Base-by-base conservation (phyloP, 2,113 vertebrate species). In the Microcebus griseorufus region DNA sequence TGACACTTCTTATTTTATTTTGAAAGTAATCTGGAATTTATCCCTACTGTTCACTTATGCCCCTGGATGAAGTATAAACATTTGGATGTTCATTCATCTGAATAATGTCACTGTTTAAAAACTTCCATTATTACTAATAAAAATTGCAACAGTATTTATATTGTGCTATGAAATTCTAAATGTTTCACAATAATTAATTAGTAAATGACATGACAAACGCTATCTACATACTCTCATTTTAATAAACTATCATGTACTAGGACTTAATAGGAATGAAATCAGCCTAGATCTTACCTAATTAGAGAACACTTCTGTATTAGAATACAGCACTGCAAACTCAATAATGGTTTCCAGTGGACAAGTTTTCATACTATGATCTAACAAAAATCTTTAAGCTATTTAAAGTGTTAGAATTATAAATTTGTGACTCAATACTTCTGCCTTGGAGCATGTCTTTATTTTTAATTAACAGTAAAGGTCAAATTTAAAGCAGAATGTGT, bases 141-240 rank as follows among this genome's bases (percentile, higher is more conserved):
- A 97, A 98, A 97, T 51, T 95, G 84, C 92, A 97, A 85, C 48
- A 79, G 78, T 85, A 94, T 96, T 95, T 96, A 95, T 87, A 97
- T 73, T 88, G 37, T 94, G 81, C 90, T 95, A 95, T 85, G 83
- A 96, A 96, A 94, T 95, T 94, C 69, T 81, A 97, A 95, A 96
- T 95, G 94, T 97, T 97, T 96, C 81, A 93, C 94, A 97, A 97
- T 96, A 98, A 97, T 97, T 98, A 97, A 97, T 97, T 97, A 98
- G 96, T 93, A 97, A 94, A 93, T 95, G 96, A 97, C 90, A 97
- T 60, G 94, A 94, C 86, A 96, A 97, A 97, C 5, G 9, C 80
- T 98, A 98, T 92, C 86, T 94, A 93, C 70, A 94, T 53, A 94
- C 90, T 96, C 87, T 97, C 88, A 97, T 92, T 95, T 97, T 96